These are phyloP conservation scores for Dicentrarchus labrax DNA, from an alignment of 2,113 vertebrate species.

Conservation along the genomic window DNA sequence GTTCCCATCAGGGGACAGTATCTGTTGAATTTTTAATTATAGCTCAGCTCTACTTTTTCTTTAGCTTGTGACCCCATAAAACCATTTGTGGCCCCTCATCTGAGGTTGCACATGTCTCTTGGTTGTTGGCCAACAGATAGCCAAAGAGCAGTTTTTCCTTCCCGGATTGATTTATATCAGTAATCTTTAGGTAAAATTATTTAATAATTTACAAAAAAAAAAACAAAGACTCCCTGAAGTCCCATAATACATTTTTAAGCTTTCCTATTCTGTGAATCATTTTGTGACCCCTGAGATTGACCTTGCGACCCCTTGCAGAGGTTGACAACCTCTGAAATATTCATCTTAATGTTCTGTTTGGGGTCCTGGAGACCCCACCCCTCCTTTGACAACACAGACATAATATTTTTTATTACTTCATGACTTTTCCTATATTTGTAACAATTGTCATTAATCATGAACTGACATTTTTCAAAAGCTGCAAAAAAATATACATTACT, in stretches of 20 bases:
- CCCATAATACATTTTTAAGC: background rate
- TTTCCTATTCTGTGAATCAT: background rate
- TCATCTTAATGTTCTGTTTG: background rate
- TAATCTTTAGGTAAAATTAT: background rate
- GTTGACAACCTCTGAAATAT: background rate
- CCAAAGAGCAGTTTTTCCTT: background rate
- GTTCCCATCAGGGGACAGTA: constrained; percentile 14
- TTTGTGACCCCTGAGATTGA: background rate
- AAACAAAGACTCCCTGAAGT: too few relatives aligned
- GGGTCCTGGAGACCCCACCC: too few relatives aligned
- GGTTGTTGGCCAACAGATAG: background rate
- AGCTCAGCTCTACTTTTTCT: constrained; percentile 5
- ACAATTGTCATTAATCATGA: too few relatives aligned
- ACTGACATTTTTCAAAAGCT: too few relatives aligned
- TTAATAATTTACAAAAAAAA: background rate
- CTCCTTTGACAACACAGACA: too few relatives aligned
- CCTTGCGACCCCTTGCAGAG: background rate
- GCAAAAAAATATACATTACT: too few relatives aligned
- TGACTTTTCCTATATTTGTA: too few relatives aligned
- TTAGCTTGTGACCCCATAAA: background rate
- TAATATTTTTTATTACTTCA: too few relatives aligned
- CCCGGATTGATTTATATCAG: background rate
- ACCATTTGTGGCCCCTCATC: background rate
- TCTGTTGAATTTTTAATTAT: constrained; percentile 46
- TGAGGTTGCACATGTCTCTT: background rate